Conservation (phyloP, 2,113 vertebrate genomes). For the Vidua macroura region DNA sequence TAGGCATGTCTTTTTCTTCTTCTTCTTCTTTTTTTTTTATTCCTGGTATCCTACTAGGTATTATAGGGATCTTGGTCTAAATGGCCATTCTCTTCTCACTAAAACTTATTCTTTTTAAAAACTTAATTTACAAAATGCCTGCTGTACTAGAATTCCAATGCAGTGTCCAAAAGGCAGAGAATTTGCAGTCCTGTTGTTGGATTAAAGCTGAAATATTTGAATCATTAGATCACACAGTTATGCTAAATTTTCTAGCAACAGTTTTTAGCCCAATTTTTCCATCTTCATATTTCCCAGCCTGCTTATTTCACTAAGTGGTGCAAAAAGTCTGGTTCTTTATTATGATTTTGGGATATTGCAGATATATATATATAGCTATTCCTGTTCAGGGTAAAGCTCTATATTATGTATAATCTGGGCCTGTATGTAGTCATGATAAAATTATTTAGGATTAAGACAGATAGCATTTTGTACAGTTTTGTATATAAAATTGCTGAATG, state of each 20-base stretch:
- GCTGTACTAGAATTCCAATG: neutral
- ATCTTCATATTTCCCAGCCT: neutral
- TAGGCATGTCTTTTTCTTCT: neutral
- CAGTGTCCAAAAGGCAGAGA: neutral
- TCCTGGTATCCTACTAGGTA: neutral
- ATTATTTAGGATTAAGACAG: neutral
- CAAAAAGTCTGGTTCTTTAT: neutral
- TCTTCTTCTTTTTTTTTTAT: neutral
- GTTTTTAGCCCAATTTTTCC: neutral
- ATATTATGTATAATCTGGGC: fast-evolving
- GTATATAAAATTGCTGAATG: neutral
- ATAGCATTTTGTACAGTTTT: neutral
- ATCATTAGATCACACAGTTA: neutral
- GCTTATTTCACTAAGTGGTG: neutral
- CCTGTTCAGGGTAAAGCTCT: neutral
- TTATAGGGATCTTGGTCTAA: neutral
- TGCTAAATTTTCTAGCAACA: neutral
- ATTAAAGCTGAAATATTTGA: neutral
- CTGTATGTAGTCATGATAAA: neutral
- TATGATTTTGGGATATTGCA: neutral
- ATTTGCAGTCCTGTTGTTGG: neutral
- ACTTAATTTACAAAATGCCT: neutral
- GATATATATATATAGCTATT: neutral
- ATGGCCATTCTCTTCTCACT: neutral
- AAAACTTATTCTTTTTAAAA: neutral